phyloP scores from a whole-genome alignment of 2,888 invertebrate genomes.

The Metopia argyrocephala region DNA sequence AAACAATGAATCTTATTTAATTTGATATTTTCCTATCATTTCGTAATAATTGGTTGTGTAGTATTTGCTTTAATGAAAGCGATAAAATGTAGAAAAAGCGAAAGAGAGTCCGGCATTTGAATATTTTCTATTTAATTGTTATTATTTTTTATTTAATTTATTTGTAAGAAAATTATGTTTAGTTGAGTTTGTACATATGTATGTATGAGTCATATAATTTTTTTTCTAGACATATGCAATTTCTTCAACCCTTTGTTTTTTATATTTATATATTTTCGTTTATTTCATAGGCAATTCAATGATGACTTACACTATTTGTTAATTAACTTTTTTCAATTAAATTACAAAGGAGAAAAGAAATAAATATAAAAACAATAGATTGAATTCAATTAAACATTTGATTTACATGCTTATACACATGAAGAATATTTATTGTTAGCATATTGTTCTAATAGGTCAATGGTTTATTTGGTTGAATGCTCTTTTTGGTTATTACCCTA shows the following conservation, averaged over 20 bases:
- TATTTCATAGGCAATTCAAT: constrained; percentile 40
- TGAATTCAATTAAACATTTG: constrained; percentile 33
- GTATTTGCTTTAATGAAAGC: not conserved
- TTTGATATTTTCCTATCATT: constrained; percentile 29
- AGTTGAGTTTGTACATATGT: constrained; percentile 31
- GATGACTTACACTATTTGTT: constrained; percentile 33
- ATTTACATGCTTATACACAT: not conserved
- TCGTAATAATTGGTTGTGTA: not conserved
- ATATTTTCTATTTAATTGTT: constrained; percentile 26
- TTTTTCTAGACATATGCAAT: constrained; percentile 43
- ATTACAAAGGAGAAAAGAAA: constrained; percentile 16
- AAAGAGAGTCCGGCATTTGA: constrained; percentile 10
- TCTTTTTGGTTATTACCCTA: not conserved
- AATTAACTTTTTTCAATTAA: constrained; percentile 55
- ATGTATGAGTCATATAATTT: constrained; percentile 44
- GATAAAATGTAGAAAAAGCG: not conserved
- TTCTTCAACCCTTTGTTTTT: constrained; percentile 24
- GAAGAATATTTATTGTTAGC: constrained; percentile 26
- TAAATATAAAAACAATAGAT: constrained; percentile 33
- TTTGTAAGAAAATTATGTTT: constrained; percentile 42
- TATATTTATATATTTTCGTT: not conserved
- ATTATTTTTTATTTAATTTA: constrained; percentile 22
- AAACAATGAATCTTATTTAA: constrained; percentile 24
- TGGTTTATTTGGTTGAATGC: constrained; percentile 42
- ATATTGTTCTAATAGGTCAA: constrained; percentile 37